Evolutionary conservation across 2,113 vertebrate species (phyloP).

Genomic region (Mola mola): DNA sequence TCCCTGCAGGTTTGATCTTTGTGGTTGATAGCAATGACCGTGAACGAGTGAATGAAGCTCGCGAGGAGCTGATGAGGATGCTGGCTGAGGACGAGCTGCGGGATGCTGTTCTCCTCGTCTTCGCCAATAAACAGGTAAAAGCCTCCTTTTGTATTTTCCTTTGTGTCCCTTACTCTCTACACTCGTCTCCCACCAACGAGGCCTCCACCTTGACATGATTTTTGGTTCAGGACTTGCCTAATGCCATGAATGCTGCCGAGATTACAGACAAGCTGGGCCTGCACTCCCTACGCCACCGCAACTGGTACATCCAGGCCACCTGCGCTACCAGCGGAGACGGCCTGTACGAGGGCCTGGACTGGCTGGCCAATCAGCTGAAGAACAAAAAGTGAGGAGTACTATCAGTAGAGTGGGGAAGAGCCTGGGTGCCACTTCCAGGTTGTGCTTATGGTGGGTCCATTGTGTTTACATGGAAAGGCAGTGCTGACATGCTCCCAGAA

Average conservation of each 20-base stretch:
- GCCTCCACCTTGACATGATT: not conserved
- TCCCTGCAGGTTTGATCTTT: conserved; percentile 90
- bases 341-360: conserved; percentile 95
- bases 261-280: conserved; percentile 98
- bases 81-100: conserved; percentile 94
- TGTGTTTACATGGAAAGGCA: conserved; percentile 71
- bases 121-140: conserved; percentile 94
- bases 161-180: not conserved
- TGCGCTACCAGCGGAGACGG: conserved; percentile 97
- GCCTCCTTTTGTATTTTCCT: not conserved
- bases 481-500: conserved; percentile 54
- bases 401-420: conserved; percentile 52
- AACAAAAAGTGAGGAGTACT: conserved; percentile 91
- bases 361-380: conserved; percentile 98
- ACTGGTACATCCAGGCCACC: conserved; percentile 99
- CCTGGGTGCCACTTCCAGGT: conserved; percentile 71
- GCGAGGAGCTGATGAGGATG: conserved; percentile 98
- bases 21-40: conserved; percentile 98
- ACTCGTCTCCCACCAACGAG: not conserved
- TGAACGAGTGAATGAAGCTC: conserved; percentile 94
- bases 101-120: conserved; percentile 94
- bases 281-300: conserved; percentile 93
- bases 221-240: conserved; percentile 89
- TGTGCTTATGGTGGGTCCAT: conserved; percentile 62
- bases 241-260: conserved; percentile 96